Conservation (phyloP, 2,113 vertebrate genomes). For the Epinephelus moara region DNA sequence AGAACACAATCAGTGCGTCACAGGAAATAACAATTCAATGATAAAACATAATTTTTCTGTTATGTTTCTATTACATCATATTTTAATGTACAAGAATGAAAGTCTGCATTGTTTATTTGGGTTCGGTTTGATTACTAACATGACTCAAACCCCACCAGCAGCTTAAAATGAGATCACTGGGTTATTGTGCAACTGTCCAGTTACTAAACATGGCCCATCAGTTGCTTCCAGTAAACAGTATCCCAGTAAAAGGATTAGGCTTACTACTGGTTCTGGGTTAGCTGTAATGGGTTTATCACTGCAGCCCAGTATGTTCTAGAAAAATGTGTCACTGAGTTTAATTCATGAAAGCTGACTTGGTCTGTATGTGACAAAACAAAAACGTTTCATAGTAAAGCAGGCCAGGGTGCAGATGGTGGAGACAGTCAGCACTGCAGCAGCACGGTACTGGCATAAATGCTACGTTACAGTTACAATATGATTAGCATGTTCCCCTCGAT, state of each 20-base stretch:
- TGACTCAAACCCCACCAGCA: background rate
- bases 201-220: conserved; percentile 45
- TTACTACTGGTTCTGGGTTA: conserved; percentile 16
- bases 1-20: background rate
- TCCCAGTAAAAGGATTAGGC: conserved; percentile 63
- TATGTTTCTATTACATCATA: background rate
- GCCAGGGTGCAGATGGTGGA: background rate
- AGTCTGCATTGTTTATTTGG: background rate
- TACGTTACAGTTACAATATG: background rate
- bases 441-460: background rate
- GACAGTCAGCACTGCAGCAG: background rate
- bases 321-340: background rate
- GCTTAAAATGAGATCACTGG: conserved; percentile 45
- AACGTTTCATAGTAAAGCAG: background rate
- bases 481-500: background rate
- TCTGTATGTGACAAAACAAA: conserved; percentile 11
- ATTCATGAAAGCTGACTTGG: background rate
- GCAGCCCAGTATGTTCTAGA: conserved; percentile 35
- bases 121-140: background rate
- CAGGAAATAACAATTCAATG: too few species aligned
- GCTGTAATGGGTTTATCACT: conserved; percentile 29
- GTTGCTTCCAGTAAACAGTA: conserved; percentile 39
- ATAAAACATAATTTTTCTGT: background rate
- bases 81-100: background rate
- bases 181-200: conserved; percentile 49